Evolutionary conservation across 2,888 invertebrate species (phyloP).

Genomic region (Formica aserva): DNA sequence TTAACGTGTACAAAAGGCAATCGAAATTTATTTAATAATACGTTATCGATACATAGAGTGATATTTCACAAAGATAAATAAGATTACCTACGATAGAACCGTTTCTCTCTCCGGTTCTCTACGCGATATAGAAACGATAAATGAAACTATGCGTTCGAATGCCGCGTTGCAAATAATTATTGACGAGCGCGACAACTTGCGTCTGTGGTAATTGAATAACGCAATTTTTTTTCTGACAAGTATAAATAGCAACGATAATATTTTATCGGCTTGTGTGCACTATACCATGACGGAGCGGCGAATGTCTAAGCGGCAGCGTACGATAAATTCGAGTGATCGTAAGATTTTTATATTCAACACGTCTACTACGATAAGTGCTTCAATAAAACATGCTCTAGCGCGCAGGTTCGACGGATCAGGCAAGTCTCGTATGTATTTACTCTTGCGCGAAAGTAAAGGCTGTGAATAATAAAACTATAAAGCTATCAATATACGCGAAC

Average conservation of each 20-base stretch:
- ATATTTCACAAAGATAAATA: constrained; percentile 36
- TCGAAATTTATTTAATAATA: constrained; percentile 41
- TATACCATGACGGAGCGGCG: constrained; percentile 23
- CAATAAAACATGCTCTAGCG: constrained; percentile 78
- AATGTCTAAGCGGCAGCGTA: constrained; percentile 49
- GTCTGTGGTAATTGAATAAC: constrained; percentile 30
- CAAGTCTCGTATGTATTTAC: constrained; percentile 74
- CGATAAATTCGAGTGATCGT: constrained; percentile 71
- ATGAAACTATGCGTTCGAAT: background rate
- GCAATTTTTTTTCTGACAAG: constrained; percentile 13
- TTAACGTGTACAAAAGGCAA: constrained; percentile 28
- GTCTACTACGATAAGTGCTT: constrained; percentile 76
- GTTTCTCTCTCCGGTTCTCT: constrained; percentile 24
- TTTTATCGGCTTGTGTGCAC: constrained; percentile 38
- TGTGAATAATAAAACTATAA: constrained; percentile 70
- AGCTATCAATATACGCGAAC: constrained; percentile 26
- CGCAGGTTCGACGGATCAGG: constrained; percentile 54
- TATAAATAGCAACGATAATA: constrained; percentile 38
- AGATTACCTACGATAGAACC: constrained; percentile 4
- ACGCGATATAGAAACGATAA: constrained; percentile 14
- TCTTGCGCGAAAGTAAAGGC: constrained; percentile 61
- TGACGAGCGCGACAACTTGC: constrained; percentile 29
- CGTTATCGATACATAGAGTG: constrained; percentile 9
- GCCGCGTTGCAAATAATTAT: constrained; percentile 27
- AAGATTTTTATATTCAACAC: constrained; percentile 73